Evolutionary conservation across 2,113 vertebrate genomes (phyloP).

Genomic region (Apteryx owenii): DNA sequence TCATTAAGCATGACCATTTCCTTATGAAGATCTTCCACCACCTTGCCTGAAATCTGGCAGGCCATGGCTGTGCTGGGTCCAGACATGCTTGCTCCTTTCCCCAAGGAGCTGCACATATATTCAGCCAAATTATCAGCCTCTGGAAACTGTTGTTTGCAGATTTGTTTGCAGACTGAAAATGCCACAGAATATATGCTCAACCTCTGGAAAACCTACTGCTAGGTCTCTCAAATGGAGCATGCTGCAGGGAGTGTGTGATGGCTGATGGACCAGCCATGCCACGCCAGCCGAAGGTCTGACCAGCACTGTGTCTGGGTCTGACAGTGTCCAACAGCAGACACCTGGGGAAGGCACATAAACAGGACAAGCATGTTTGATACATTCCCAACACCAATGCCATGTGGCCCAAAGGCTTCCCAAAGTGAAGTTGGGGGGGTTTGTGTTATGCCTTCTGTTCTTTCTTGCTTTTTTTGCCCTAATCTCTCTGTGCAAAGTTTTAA

Average conservation of each 20-base stretch:
- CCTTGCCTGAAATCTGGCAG: background rate
- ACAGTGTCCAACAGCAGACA: background rate
- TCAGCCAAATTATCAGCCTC: background rate
- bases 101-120: background rate
- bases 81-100: background rate
- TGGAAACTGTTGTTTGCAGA: background rate
- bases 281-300: fast-evolving
- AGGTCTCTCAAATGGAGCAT: background rate
- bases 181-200: background rate
- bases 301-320: background rate
- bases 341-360: background rate
- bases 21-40: background rate
- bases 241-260: background rate
- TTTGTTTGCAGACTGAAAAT: background rate
- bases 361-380: fast-evolving
- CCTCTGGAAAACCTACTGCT: background rate
- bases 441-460: background rate
- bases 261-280: fast-evolving
- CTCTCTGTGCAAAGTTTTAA: background rate
- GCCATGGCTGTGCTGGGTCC: background rate
- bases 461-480: background rate
- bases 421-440: background rate
- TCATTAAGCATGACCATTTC: background rate
- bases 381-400: background rate
- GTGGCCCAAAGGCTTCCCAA: background rate